Base-by-base conservation (phyloP, 2,113 vertebrate species). In the Ascaphus truei region DNA sequence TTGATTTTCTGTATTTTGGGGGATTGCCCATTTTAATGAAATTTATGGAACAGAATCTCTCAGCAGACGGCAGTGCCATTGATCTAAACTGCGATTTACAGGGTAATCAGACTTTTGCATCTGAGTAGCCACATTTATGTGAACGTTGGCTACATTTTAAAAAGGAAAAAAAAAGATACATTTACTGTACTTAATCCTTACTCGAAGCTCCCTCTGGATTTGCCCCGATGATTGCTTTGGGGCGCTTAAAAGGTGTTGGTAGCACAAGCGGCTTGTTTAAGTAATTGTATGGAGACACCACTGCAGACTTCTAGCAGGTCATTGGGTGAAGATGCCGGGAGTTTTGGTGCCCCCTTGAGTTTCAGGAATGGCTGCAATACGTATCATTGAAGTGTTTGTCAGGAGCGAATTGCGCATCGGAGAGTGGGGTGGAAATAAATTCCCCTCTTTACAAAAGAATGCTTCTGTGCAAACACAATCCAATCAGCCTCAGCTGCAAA, bases 211-310 rank as follows among this genome's bases (percentile, higher is more conserved):
- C 61, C 67, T 18, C 45, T 34, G 41, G 67, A 31, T 61, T 71
- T 71, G 57, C 43, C 56, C 55, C 37, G 45, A 52, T 71, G 67
- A 71, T 71, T 71, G 57, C 47, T 51, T 31, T 52, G 57, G 20
- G 47, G 67, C 41, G 25, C 56, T 71, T 71, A 61, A 71, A 52
- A 58, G 50, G 67, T 39, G 26, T 16, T 29, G 33, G 48, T 71
- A 71, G 67, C 67, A 52, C 56, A 61, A 41, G 67, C 33, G 23
- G 56, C 67, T 61, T 71, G 67, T 71, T 61, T 52, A 60, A 71
- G 67, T 71, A 71, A 71, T 71, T 71, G 67, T 71, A 57, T 20
- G 11, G 57, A 71, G 67, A 71, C 67, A 51, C 67, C 51, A 39
- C 56, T 52, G 57, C 31, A 61, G 67, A 61, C 67, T 52, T 71